Percentiles rank a stretch among this genome's conserved stretches.
phyloP scores from a whole-genome alignment of 2,113 vertebrate species.

The Tapirus terrestris region DNA sequence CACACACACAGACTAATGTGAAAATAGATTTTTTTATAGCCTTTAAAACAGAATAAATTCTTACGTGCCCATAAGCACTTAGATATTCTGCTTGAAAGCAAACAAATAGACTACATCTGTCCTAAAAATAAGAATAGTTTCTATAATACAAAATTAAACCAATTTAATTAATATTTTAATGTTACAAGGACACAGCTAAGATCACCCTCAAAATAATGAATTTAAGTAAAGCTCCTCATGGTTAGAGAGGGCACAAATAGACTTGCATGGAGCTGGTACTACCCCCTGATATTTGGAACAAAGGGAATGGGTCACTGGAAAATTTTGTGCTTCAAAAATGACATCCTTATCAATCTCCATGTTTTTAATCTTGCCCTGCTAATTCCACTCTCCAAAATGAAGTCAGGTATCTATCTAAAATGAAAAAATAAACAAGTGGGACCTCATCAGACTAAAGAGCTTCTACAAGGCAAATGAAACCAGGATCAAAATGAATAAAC shows the following conservation, averaged over 20 bases:
- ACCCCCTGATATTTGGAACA: neutral
- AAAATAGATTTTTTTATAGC: neutral
- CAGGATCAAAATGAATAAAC: too few species aligned
- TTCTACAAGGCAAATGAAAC: too few species aligned
- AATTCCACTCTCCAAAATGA: slow-evolving; percentile 41
- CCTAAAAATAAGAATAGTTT: slow-evolving; percentile 44
- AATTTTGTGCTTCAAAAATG: slow-evolving; percentile 9
- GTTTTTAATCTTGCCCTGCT: neutral
- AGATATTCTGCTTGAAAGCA: slow-evolving; percentile 35
- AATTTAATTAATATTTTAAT: slow-evolving; percentile 57
- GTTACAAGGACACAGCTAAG: slow-evolving; percentile 22
- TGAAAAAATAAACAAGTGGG: too few species aligned
- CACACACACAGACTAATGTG: neutral
- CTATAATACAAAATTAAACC: slow-evolving; percentile 26
- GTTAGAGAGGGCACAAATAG: neutral
- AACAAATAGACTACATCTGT: slow-evolving; percentile 14
- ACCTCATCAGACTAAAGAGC: too few species aligned
- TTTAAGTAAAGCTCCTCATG: neutral
- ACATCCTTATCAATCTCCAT: neutral
- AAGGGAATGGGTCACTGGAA: neutral
- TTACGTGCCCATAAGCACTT: slow-evolving; percentile 1
- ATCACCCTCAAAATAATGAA: slow-evolving; percentile 40
- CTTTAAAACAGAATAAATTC: slow-evolving; percentile 47
- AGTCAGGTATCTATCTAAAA: neutral
- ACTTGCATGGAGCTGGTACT: neutral